A percentile compares a stretch with the other conserved stretches of the same genome.
phyloP scores from a whole-genome alignment of 2,113 vertebrate genomes.

The Petrocephalus zakoni region DNA sequence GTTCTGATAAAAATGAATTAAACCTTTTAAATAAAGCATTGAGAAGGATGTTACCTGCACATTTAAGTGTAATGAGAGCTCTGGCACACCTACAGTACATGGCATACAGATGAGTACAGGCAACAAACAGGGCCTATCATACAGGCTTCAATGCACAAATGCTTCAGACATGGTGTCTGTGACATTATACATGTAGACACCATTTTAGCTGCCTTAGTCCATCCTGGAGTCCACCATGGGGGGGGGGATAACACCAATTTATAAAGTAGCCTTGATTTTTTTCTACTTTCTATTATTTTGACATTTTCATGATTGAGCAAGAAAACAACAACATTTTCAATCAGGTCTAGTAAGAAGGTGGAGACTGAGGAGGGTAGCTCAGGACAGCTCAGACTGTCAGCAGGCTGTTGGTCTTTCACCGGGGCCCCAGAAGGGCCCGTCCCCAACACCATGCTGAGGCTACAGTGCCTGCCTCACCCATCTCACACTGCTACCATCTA shows the following conservation, averaged over 20 bases:
- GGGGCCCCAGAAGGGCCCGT: too few species aligned
- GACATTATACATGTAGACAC: neutral
- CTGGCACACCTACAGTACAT: neutral
- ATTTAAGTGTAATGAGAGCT: neutral
- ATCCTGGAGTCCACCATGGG: neutral
- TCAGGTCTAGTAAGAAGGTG: neutral
- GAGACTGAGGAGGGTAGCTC: too few species aligned
- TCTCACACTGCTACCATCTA: neutral
- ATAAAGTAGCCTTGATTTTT: neutral
- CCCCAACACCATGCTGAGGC: neutral
- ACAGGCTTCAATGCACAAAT: neutral
- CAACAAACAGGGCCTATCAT: neutral
- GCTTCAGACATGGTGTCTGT: neutral
- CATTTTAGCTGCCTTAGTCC: constrained; percentile 22
- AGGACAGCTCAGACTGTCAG: neutral
- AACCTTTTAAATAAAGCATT: constrained; percentile 22
- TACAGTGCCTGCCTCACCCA: neutral
- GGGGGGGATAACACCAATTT: neutral
- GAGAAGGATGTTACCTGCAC: neutral
- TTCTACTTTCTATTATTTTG: neutral
- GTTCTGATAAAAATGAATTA: constrained; percentile 8
- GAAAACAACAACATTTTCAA: neutral
- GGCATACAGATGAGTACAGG: neutral
- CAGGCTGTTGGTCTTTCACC: neutral
- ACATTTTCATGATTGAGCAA: neutral